Evolutionary conservation across 2,888 invertebrate genomes (phyloP).

Genomic region (Xylota sylvarum): DNA sequence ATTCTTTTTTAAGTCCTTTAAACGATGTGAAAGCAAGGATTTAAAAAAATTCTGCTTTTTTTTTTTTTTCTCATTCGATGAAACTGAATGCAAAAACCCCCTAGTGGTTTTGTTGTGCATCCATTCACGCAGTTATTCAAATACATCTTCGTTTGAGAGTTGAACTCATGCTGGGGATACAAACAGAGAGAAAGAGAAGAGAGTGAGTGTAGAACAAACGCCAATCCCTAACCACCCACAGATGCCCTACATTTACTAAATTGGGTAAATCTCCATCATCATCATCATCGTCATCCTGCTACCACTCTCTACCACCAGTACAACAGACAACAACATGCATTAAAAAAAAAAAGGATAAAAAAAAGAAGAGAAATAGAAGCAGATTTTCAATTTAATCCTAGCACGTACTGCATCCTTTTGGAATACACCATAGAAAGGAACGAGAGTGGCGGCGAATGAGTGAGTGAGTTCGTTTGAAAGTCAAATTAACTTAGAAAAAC

Average conservation of each 20-base stretch:
- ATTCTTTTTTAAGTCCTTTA: conserved; percentile 38
- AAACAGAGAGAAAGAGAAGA: neutral
- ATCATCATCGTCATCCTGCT: conserved; percentile 20
- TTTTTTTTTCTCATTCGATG: conserved; percentile 9
- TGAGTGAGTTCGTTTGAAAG: conserved; percentile 68
- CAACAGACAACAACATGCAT: conserved; percentile 38
- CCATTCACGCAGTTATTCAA: conserved; percentile 74
- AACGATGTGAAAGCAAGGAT: conserved; percentile 60
- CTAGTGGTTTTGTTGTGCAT: conserved; percentile 62
- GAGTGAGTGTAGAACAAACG: conserved; percentile 20
- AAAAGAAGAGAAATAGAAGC: conserved; percentile 33
- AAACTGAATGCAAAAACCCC: conserved; percentile 37
- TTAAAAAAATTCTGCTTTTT: conserved; percentile 46
- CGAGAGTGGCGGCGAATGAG: conserved; percentile 17
- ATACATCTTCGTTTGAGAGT: conserved; percentile 58
- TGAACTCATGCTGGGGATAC: conserved; percentile 32
- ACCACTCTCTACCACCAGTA: neutral
- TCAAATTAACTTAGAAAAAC: conserved; percentile 77
- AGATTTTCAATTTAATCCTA: conserved; percentile 76
- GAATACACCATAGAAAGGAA: conserved; percentile 30
- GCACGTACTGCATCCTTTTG: conserved; percentile 74
- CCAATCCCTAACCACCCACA: conserved; percentile 11
- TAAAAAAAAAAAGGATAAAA: neutral
- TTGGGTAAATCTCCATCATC: conserved; percentile 65
- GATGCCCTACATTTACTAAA: conserved; percentile 74